A percentile compares a stretch with the other conserved stretches of the same genome.
Conservation (phyloP, 2,888 invertebrate species). For the Platypus cylindrus region DNA sequence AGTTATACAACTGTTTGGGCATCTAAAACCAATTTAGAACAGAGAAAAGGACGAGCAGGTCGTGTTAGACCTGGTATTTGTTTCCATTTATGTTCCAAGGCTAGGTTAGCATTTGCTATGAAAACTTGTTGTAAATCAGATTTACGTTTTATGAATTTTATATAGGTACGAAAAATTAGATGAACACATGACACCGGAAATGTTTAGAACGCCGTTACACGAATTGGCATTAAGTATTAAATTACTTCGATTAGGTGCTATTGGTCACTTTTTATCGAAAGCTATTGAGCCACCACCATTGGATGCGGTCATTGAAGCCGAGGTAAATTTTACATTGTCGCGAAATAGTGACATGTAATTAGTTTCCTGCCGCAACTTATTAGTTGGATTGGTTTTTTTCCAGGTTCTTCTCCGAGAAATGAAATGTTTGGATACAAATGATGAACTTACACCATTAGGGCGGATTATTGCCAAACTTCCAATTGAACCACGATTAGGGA, state of each 20-base stretch:
- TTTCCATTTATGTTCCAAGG: conserved; percentile 79
- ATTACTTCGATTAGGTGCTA: conserved; percentile 76
- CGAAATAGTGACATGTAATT: too few species aligned
- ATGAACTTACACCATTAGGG: conserved; percentile 88
- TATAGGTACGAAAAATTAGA: conserved; percentile 56
- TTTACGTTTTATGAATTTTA: background rate
- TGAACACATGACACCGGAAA: conserved; percentile 91
- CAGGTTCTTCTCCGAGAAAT: conserved; percentile 53
- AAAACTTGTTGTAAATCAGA: background rate
- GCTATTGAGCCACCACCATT: conserved; percentile 93
- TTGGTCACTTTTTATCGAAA: conserved; percentile 90
- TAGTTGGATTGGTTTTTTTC: conserved; percentile 1
- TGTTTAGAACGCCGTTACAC: conserved; percentile 93
- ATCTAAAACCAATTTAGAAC: conserved; percentile 86
- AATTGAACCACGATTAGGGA: conserved; percentile 91
- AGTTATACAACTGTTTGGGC: conserved; percentile 97
- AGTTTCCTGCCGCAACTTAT: too few species aligned
- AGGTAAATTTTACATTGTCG: conserved; percentile 30
- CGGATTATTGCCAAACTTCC: conserved; percentile 87
- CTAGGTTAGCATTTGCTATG: conserved; percentile 26
- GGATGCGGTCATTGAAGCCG: conserved; percentile 96
- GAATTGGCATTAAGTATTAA: conserved; percentile 88
- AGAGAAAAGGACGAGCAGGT: conserved; percentile 86
- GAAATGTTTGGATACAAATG: conserved; percentile 77
- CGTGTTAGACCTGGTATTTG: conserved; percentile 88